A percentile compares a stretch with the other conserved stretches of the same genome.
Conservation (phyloP, 2,888 invertebrate species). For the Baronia brevicornis region DNA sequence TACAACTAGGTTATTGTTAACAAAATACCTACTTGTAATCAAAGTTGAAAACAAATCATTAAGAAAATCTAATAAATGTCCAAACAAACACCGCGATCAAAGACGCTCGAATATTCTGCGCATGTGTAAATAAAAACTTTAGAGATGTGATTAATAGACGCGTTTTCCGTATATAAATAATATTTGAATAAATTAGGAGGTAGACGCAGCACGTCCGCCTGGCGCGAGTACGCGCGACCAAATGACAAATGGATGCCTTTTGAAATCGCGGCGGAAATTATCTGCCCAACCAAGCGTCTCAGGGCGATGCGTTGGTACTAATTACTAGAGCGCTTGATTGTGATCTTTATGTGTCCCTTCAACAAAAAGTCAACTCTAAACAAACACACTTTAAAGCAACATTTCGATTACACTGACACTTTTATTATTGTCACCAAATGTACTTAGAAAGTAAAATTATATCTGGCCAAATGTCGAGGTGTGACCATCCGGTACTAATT, state of each 20-base stretch:
- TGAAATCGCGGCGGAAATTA: conserved; percentile 73
- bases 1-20: too few species aligned
- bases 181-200: conserved; percentile 72
- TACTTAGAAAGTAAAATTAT: conserved; percentile 73
- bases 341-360: conserved; percentile 42
- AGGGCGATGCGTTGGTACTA: conserved; percentile 63
- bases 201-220: conserved; percentile 59
- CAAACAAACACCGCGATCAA: conserved; percentile 55
- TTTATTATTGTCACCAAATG: conserved; percentile 67
- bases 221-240: conserved; percentile 59
- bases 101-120: conserved; percentile 50
- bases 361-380: conserved; percentile 36
- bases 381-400: conserved; percentile 28
- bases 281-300: conserved; percentile 70
- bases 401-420: conserved; percentile 25
- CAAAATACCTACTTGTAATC: conserved; percentile 23
- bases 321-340: conserved; percentile 72
- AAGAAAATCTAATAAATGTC: conserved; percentile 51
- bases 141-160: conserved; percentile 71
- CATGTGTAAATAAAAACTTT: conserved; percentile 68
- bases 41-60: conserved; percentile 35
- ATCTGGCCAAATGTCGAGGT: conserved; percentile 65
- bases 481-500: conserved; percentile 74
- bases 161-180: conserved; percentile 75
- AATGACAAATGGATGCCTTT: conserved; percentile 73